These are phyloP conservation scores for Ophion slaviceki DNA, from an alignment of 2,888 invertebrate species.

Conservation along the genomic window DNA sequence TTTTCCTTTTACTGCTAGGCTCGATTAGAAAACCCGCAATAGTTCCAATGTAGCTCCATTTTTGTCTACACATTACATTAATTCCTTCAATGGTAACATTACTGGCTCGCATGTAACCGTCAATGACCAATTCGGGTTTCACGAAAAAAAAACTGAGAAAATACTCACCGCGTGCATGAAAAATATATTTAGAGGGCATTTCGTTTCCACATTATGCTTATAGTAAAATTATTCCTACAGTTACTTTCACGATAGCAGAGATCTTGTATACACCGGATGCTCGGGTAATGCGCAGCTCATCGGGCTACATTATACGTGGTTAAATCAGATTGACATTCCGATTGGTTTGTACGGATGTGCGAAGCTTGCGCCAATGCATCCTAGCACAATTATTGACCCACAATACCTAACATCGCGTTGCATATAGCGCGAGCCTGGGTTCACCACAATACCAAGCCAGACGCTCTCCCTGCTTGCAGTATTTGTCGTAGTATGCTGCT, in stretches of 20 bases:
- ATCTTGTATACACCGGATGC: not conserved
- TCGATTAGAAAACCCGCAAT: too few species aligned
- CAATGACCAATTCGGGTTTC: too few species aligned
- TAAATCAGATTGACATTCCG: conserved; percentile 56
- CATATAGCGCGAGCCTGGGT: conserved; percentile 57
- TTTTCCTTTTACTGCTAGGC: too few species aligned
- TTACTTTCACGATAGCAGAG: not conserved
- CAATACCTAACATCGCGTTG: conserved; percentile 66
- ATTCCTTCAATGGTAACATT: too few species aligned
- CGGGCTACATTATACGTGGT: conserved; percentile 32
- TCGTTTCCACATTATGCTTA: not conserved
- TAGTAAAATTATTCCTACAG: not conserved
- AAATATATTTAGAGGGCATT: too few species aligned
- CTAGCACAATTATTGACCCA: conserved; percentile 63
- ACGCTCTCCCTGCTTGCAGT: conserved; percentile 39
- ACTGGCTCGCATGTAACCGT: too few species aligned
- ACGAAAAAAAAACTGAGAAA: too few species aligned
- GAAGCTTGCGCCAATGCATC: conserved; percentile 43
- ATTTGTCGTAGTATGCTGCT: conserved; percentile 45
- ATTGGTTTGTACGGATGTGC: conserved; percentile 42
- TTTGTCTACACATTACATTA: too few species aligned
- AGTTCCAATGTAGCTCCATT: too few species aligned
- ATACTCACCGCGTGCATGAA: too few species aligned
- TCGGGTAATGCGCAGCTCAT: not conserved
- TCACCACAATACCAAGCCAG: conserved; percentile 57